These are phyloP conservation scores for Limnephilus lunatus DNA, from an alignment of 2,888 invertebrate genomes.

Conservation along the genomic window DNA sequence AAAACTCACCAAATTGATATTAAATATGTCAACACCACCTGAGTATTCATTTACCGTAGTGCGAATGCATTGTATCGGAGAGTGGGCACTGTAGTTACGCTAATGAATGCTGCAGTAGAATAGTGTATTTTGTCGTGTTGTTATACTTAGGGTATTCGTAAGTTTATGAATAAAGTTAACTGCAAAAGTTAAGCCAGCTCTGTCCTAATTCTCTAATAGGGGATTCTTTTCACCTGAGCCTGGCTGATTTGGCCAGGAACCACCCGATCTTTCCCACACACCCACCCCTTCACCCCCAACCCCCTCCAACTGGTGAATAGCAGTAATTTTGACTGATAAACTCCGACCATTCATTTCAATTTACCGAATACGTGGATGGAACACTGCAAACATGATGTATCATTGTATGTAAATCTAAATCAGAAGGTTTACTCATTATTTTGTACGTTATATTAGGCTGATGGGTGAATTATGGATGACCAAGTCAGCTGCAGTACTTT, in stretches of 20 bases:
- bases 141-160: too few species aligned
- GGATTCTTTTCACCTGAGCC: slow-evolving; percentile 49
- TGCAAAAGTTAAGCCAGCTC: not conserved
- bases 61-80: too few species aligned
- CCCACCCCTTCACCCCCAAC: not conserved
- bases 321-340: slow-evolving; percentile 41
- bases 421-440: not conserved
- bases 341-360: slow-evolving; percentile 26
- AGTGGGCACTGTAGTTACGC: too few species aligned
- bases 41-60: too few species aligned
- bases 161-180: not conserved
- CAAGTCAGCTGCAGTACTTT: not conserved
- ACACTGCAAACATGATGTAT: not conserved
- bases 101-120: too few species aligned
- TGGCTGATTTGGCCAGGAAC: not conserved
- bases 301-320: slow-evolving; percentile 6
- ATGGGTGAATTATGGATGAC: too few species aligned
- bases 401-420: not conserved
- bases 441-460: too few species aligned
- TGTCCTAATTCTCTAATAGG: slow-evolving; percentile 11
- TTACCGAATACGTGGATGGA: not conserved
- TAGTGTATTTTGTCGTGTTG: too few species aligned
- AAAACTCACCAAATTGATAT: too few species aligned
- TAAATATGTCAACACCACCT: too few species aligned
- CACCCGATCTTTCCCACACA: not conserved